phyloP scores from a whole-genome alignment of 2,113 vertebrate species.

The Mustelus asterias region DNA sequence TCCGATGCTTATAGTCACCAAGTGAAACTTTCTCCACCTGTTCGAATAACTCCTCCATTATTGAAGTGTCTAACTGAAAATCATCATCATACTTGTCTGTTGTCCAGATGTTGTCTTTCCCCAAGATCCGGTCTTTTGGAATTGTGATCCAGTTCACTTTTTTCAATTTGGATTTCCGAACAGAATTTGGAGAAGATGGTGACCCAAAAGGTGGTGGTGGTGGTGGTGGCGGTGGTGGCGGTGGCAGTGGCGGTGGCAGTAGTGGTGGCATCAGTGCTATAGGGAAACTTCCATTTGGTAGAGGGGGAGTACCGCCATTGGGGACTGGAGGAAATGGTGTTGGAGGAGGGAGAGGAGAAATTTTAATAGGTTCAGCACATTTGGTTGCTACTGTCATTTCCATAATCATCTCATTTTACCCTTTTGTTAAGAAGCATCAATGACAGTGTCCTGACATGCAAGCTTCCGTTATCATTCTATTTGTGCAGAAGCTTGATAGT shows the following conservation, averaged over 20 bases:
- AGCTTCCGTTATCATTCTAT: background rate
- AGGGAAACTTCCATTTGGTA: background rate
- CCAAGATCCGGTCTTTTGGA: conserved; percentile 20
- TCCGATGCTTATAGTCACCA: background rate
- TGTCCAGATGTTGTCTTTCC: conserved; percentile 28
- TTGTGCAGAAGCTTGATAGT: background rate
- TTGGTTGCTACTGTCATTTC: background rate
- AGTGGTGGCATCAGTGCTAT: background rate
- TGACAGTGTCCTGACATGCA: background rate
- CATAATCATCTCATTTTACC: background rate
- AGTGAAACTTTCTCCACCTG: background rate
- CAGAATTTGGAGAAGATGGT: background rate
- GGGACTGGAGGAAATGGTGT: background rate
- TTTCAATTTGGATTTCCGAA: conserved; percentile 13
- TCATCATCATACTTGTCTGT: conserved; percentile 13
- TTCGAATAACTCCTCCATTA: conserved; percentile 16
- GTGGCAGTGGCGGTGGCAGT: background rate
- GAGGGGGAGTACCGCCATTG: background rate
- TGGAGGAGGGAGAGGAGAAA: background rate
- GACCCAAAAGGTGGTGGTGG: background rate
- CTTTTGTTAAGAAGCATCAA: background rate
- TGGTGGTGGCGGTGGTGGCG: background rate
- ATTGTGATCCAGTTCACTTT: conserved; percentile 20
- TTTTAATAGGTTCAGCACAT: background rate
- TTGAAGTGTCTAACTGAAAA: conserved; percentile 23